phyloP scores from a whole-genome alignment of 2,113 vertebrate genomes.

The Damaliscus lunatus region DNA sequence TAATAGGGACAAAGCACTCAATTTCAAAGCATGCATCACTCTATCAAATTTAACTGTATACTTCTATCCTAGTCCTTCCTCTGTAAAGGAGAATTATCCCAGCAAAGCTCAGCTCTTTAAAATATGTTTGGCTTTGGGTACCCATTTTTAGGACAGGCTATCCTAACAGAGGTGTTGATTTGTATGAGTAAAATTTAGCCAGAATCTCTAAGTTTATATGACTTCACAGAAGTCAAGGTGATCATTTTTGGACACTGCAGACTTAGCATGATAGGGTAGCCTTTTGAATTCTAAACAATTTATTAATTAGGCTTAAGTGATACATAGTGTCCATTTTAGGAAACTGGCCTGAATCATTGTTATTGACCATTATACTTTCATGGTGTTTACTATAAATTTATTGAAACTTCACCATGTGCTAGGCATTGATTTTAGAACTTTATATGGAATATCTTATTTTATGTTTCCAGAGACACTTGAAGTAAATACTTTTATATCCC shows the following conservation, averaged over 20 bases:
- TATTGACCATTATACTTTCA: neutral
- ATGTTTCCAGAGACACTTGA: neutral
- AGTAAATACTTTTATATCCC: neutral
- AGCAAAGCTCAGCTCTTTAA: neutral
- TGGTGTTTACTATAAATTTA: neutral
- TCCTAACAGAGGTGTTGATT: neutral
- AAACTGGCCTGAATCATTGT: neutral
- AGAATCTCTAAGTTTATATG: neutral
- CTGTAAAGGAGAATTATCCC: neutral
- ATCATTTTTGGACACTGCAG: neutral
- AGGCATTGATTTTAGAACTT: neutral
- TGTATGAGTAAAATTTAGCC: neutral
- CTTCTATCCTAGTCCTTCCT: neutral
- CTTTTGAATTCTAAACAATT: neutral
- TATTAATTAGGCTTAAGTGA: neutral
- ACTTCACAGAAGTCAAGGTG: neutral
- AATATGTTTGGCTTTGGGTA: neutral
- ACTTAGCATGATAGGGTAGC: neutral
- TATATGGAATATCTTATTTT: neutral
- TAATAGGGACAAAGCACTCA: neutral
- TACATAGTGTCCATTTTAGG: neutral
- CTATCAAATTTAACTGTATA: neutral
- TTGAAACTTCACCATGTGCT: neutral
- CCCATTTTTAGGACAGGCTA: slow-evolving; percentile 13
- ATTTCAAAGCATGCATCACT: neutral